Percentiles rank a stretch among this genome's conserved stretches.
Evolutionary conservation across 37 sponge, comb jelly and placozoan species (phyloP).

Genomic region (Sycon ciliatum): DNA sequence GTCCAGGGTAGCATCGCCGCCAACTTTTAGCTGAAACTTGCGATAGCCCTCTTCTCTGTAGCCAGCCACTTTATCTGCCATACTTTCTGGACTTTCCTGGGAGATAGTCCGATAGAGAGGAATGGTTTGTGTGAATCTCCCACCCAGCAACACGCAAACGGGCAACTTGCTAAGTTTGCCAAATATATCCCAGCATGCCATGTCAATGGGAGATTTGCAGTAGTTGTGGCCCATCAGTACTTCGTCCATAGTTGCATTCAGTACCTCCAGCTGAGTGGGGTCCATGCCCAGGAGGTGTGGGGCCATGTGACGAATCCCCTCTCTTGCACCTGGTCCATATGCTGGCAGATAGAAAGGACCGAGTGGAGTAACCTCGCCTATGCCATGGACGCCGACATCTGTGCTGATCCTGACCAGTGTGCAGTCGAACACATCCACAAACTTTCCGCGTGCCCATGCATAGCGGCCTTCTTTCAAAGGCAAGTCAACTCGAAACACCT

Average conservation of each 20-base stretch:
- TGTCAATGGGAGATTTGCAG: background rate
- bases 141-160: conserved; percentile 10
- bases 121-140: background rate
- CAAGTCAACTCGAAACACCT: conserved; percentile 18
- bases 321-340: background rate
- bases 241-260: background rate
- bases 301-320: background rate
- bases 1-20: background rate
- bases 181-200: conserved; percentile 15
- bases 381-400: background rate
- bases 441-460: conserved; percentile 16
- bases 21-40: conserved; percentile 17
- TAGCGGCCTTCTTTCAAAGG: conserved; percentile 23
- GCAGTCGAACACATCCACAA: background rate
- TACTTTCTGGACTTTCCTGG: conserved; percentile 1
- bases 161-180: conserved; percentile 10
- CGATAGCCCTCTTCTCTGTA: conserved; percentile 9
- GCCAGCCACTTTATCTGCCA: background rate
- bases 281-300: conserved; percentile 6
- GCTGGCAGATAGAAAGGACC: conserved; percentile 13
- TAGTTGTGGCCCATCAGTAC: background rate
- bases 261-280: background rate
- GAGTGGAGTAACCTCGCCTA: conserved; percentile 14
- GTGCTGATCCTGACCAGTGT: conserved; percentile 1
- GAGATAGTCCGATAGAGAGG: conserved; percentile 13